Base-by-base conservation (phyloP, 1,140 invertebrate species). In the Aphidius ervi region DNA sequence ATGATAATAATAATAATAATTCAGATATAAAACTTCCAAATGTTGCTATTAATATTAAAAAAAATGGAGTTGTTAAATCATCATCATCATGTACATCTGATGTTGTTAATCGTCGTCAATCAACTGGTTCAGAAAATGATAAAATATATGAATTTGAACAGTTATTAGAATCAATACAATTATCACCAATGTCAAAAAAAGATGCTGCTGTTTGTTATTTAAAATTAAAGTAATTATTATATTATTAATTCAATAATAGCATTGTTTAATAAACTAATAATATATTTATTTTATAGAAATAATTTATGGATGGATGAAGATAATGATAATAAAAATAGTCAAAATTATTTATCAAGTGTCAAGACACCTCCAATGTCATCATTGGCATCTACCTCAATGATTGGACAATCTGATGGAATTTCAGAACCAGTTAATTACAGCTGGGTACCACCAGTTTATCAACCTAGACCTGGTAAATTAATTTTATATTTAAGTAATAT, bases 121-220 rank as follows among this genome's bases (percentile, higher is more conserved):
- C 23, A 31, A 31, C 1, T 4, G 23, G 4, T 31, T 31, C 23
- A 31, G 23, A 31, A 3, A 31, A 1, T 1, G 23, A 31, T 31
- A 50, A 50, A 48, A 39, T 50, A 5, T 10, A 41, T 9, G 47
- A 59, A 9, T 59, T 59, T 49, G 48, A 59, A 9, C 46, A 59
- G 39, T 16, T 59, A 16, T 40, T 59, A 31, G 57, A 59, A 16
- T 48, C 46, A 10, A 48, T 59, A 40, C 46, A 43, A 59, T 48
- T 59, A 23, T 59, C 46, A 20, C 47, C 57, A 39, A 40, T 23
- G 3, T 39, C 10, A 5, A 46, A 50, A 41, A 49, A 49, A 49
- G 57, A 59, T 50, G 48, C 47, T 42, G 57, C 57, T 41, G 57
- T 49, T 20, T 59, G 57, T 42, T 31, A 48, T 42, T 46, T 16